These are phyloP conservation scores for Troglohyphantes excavatus DNA, from an alignment of 2,888 invertebrate species.

Conservation along the genomic window DNA sequence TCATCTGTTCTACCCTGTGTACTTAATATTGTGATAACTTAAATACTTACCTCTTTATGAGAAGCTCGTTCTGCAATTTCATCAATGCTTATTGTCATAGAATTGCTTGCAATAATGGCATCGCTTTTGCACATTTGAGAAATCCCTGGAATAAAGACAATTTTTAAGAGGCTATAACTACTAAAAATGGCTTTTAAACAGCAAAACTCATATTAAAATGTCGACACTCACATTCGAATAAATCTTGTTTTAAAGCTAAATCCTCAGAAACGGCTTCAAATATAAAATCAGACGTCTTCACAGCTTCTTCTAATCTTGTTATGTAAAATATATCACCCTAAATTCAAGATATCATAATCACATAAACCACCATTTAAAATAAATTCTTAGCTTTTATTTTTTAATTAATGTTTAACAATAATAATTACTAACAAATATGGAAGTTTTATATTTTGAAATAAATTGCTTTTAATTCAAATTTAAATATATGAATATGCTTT, in stretches of 20 bases:
- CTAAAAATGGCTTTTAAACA: not conserved
- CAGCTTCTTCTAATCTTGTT: constrained; percentile 83
- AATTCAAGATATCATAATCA: not conserved
- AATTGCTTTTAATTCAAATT: too few relatives aligned
- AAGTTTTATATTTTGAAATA: too few relatives aligned
- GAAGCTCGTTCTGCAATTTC: constrained; percentile 81
- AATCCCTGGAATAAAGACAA: constrained; percentile 69
- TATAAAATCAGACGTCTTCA: constrained; percentile 83
- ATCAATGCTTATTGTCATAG: constrained; percentile 82
- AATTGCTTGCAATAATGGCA: constrained; percentile 82
- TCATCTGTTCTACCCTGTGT: too few relatives aligned
- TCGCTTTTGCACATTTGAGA: constrained; percentile 81
- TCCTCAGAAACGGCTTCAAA: constrained; percentile 83
- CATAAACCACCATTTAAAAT: too few relatives aligned
- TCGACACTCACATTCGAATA: constrained; percentile 82
- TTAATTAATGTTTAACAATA: too few relatives aligned
- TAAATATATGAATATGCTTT: too few relatives aligned
- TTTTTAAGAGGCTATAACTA: not conserved
- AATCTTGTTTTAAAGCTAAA: constrained; percentile 82
- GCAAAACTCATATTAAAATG: not conserved
- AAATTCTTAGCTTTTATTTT: too few relatives aligned
- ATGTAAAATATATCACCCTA: constrained; percentile 83
- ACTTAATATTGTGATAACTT: too few relatives aligned
- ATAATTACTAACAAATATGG: too few relatives aligned
- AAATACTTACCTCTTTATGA: constrained; percentile 81